Evolutionary conservation across 2,113 vertebrate species (phyloP).

Genomic region (Panurus biarmicus): DNA sequence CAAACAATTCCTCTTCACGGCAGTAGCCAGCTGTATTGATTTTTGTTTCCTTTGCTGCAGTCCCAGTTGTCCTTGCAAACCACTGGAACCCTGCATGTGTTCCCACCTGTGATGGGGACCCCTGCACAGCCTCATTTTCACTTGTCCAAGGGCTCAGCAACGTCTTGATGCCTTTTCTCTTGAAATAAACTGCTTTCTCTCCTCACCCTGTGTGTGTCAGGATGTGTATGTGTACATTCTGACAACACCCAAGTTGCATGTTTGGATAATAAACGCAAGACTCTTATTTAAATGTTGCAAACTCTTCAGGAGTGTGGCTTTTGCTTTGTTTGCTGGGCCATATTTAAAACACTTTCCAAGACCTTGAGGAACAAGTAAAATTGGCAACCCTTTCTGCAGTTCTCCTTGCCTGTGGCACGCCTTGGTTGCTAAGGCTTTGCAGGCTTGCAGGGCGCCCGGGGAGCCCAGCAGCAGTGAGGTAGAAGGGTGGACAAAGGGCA

Average conservation of each 20-base stretch:
- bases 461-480: not conserved
- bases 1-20: not conserved
- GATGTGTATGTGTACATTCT: not conserved
- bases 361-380: not conserved
- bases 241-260: not conserved
- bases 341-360: not conserved
- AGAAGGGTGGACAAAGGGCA: not conserved
- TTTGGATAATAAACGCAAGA: not conserved
- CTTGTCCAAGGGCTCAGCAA: not conserved
- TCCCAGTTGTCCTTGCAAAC: not conserved
- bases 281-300: not conserved
- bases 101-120: not conserved
- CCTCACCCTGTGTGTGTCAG: not conserved
- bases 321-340: not conserved
- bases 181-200: not conserved
- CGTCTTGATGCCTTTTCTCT: not conserved
- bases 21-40: not conserved
- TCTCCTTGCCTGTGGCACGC: rapidly evolving
- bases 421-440: not conserved
- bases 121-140: not conserved
- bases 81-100: too few relatives aligned
- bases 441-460: not conserved
- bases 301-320: not conserved
- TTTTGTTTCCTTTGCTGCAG: not conserved
- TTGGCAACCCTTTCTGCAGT: not conserved